Percentiles rank a stretch among this genome's conserved stretches.
Evolutionary conservation across 2,797 vertebrate genomes (phyloP).

Genomic region (Silurus lanzhouensis): DNA sequence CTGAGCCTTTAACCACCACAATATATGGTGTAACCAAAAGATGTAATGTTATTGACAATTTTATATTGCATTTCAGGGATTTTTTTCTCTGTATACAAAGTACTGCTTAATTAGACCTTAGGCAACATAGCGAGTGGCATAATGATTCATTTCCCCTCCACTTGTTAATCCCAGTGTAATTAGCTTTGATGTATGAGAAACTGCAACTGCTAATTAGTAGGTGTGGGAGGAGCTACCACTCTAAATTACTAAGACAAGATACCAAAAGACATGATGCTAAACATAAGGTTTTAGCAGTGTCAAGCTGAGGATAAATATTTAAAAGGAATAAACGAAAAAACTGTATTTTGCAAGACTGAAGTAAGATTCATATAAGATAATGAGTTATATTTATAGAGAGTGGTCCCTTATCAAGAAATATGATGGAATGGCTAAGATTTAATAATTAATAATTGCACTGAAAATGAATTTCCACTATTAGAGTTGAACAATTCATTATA

Average conservation of each 20-base stretch:
- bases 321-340: neutral
- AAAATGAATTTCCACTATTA: neutral
- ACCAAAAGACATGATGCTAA: neutral
- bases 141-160: slow-evolving; percentile 30
- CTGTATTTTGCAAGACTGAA: neutral
- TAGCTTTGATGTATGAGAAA: slow-evolving; percentile 28
- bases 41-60: neutral
- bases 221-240: neutral
- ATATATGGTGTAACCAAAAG: neutral
- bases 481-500: neutral
- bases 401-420: neutral
- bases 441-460: neutral
- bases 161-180: slow-evolving; percentile 35
- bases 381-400: neutral
- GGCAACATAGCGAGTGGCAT: slow-evolving; percentile 12
- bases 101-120: neutral
- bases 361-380: neutral
- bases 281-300: slow-evolving; percentile 4
- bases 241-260: neutral
- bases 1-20: neutral
- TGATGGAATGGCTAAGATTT: neutral
- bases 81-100: neutral
- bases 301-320: neutral
- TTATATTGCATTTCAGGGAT: neutral
- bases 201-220: slow-evolving; percentile 19